Evolutionary conservation across 2,888 invertebrate genomes (phyloP).

Genomic region (Megaustenia siamemsis): DNA sequence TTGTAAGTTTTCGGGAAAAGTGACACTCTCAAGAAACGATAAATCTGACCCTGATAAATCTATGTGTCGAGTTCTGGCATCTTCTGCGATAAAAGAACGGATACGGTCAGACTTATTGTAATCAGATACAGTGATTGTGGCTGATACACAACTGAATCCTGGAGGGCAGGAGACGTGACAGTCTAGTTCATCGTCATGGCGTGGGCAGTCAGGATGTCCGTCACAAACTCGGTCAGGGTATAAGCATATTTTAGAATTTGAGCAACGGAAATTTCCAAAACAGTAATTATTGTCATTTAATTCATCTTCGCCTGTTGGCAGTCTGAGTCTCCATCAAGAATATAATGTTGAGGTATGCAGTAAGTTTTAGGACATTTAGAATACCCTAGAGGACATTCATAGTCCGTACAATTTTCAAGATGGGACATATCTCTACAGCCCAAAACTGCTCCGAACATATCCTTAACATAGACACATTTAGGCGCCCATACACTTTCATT

Average conservation of each 20-base stretch:
- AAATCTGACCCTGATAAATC: constrained; percentile 4
- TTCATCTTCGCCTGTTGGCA: constrained; percentile 18
- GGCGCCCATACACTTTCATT: not conserved
- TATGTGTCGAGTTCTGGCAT: constrained; percentile 14
- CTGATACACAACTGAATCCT: not conserved
- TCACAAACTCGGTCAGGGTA: constrained; percentile 41
- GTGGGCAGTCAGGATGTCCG: constrained; percentile 13
- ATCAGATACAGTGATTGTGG: not conserved
- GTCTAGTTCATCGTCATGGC: constrained; percentile 26
- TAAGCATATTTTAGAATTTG: not conserved
- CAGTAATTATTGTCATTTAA: not conserved
- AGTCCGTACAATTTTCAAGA: constrained; percentile 5
- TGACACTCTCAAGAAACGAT: not conserved
- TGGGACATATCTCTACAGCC: constrained; percentile 30
- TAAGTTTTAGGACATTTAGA: constrained; percentile 10
- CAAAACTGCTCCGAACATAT: too few relatives aligned
- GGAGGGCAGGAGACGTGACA: constrained; percentile 11
- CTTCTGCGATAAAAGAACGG: not conserved
- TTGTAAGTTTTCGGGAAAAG: not conserved
- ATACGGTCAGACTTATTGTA: not conserved
- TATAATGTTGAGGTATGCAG: constrained; percentile 7
- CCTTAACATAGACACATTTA: constrained; percentile 26
- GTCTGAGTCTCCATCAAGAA: constrained; percentile 5
- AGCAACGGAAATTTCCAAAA: not conserved
- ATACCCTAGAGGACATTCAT: constrained; percentile 7